phyloP scores from a whole-genome alignment of 2,113 vertebrate genomes.

The Oncorhynchus clarkii region DNA sequence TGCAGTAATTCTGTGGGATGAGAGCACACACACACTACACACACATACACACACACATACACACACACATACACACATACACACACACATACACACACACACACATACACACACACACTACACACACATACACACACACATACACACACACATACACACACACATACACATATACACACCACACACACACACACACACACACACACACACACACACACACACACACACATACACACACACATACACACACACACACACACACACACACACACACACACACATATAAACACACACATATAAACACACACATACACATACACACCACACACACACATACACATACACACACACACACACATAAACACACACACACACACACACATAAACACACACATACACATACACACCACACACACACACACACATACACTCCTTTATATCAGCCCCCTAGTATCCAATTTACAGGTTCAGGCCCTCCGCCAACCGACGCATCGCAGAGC shows the following conservation, averaged over 20 bases:
- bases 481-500: constrained; percentile 62
- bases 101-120: constrained; percentile 51
- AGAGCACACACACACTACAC: constrained; percentile 60
- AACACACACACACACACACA: too few relatives aligned
- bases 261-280: constrained; percentile 51
- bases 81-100: too few relatives aligned
- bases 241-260: too few relatives aligned
- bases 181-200: constrained; percentile 29
- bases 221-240: constrained; percentile 50
- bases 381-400: too few relatives aligned
- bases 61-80: too few relatives aligned
- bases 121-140: constrained; percentile 48
- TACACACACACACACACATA: too few relatives aligned
- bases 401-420: constrained; percentile 38
- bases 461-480: constrained; percentile 72
- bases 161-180: constrained; percentile 29
- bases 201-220: too few relatives aligned
- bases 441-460: constrained; percentile 77
- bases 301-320: too few relatives aligned
- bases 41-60: too few relatives aligned
- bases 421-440: constrained; percentile 73
- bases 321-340: too few relatives aligned
- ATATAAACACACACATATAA: too few relatives aligned
- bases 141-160: constrained; percentile 40
- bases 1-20: constrained; percentile 74